phyloP scores from a whole-genome alignment of 2,888 invertebrate species.

The Polia nebulosa region DNA sequence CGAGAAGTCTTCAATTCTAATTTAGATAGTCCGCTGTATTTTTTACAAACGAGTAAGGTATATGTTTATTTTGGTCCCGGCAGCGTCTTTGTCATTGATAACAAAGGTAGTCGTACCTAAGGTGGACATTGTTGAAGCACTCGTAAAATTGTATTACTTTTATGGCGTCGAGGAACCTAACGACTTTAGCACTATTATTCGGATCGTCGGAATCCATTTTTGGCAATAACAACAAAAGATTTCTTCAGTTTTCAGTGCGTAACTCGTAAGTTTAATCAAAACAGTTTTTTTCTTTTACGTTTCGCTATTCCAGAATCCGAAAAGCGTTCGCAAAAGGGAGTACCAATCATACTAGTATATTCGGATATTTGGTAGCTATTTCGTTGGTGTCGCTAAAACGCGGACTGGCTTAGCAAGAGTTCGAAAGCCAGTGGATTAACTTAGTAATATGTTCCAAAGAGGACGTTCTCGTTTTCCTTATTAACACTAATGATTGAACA shows the following conservation, averaged over 20 bases:
- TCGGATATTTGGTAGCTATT: slow-evolving; percentile 31
- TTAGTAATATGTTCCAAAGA: slow-evolving; percentile 17
- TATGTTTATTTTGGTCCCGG: slow-evolving; percentile 29
- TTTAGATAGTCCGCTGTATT: slow-evolving; percentile 41
- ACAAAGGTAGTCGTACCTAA: slow-evolving; percentile 13
- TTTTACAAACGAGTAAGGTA: slow-evolving; percentile 32
- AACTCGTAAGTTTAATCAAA: slow-evolving; percentile 23
- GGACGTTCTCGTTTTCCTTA: slow-evolving; percentile 10
- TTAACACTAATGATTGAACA: slow-evolving; percentile 10
- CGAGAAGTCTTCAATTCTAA: slow-evolving; percentile 39
- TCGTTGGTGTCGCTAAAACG: slow-evolving; percentile 2
- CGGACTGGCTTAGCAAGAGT: slow-evolving; percentile 17
- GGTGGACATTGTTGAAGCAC: slow-evolving; percentile 9
- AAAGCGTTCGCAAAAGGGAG: slow-evolving; percentile 32
- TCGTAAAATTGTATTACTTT: slow-evolving; percentile 37
- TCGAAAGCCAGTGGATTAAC: slow-evolving; percentile 32
- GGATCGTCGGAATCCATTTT: slow-evolving; percentile 16
- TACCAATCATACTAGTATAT: slow-evolving; percentile 19
- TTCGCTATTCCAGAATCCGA: slow-evolving; percentile 24
- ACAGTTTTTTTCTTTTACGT: slow-evolving; percentile 9
- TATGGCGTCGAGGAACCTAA: slow-evolving; percentile 28
- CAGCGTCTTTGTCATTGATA: slow-evolving; percentile 20
- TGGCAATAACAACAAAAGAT: slow-evolving; percentile 16
- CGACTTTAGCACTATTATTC: slow-evolving; percentile 27
- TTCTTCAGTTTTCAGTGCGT: background rate